Base-by-base conservation (phyloP, 2,797 vertebrate genomes). In the Falco columbarius region DNA sequence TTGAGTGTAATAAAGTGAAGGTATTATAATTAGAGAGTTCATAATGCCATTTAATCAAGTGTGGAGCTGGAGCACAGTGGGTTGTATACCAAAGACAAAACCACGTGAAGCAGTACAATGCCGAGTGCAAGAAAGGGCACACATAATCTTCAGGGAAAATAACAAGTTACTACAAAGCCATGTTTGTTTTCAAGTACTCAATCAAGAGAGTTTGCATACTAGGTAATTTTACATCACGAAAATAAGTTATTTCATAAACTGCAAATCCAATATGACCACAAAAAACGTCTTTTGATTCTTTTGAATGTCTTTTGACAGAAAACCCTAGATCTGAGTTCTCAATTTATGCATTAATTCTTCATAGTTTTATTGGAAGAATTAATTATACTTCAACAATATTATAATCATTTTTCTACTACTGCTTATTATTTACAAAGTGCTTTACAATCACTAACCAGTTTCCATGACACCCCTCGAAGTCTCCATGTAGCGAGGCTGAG, bases 11-110 rank as follows among this genome's bases (percentile, higher is more conserved):
- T 67, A 96, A 96, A 85, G 56, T 77, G 72, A 92, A 93, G 79
- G 79, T 95, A 85, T 89, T 92, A 67, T 68, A 96, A 94, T 95
- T 92, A 89, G 77, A 80, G 83, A 88, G 81, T 85, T 95, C 86
- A 85, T 95, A 92, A 86, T 83, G 75, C 74, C 84, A 56, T 91
- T 94, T 93, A 94, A 94, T 94, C 86, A 85, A 96, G 86, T 80
- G 84, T 44, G 56, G 90, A 92, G 74, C 91, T 92, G 65, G 34
- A 85, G 91, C 83, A 92, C 88, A 87, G 90, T 56, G 63, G 63
- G 92, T 46, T 91, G 65, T 87, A 84, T 15, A 85, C 68, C 77
- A 67, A 84, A 95, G 89, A 92, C 91, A 97, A 95, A 96, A 95
- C 74, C 96, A 93, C 91, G 95, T 44, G 81, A 94, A 93, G 91